Percentiles rank a stretch among this genome's conserved stretches.
Evolutionary conservation across 2,797 vertebrate species (phyloP).

Genomic region (Falco rusticolus): DNA sequence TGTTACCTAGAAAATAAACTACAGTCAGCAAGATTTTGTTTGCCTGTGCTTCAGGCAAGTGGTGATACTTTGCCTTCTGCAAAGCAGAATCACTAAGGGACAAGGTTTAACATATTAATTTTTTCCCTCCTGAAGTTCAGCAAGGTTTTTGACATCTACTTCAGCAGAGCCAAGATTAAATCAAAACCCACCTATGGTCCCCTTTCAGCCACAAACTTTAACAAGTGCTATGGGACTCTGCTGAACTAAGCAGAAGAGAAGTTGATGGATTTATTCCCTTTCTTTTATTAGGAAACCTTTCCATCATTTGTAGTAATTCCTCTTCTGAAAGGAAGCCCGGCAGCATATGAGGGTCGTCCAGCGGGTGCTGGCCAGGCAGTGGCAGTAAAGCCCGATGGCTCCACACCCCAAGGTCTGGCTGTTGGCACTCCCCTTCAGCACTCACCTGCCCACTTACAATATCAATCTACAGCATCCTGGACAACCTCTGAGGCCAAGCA

Average conservation of each 20-base stretch:
- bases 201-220: conserved; percentile 17
- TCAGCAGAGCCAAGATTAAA: background rate
- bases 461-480: background rate
- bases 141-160: background rate
- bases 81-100: background rate
- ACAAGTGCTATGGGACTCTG: background rate
- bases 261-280: background rate
- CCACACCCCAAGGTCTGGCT: background rate
- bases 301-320: background rate
- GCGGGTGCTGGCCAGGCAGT: background rate
- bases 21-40: background rate
- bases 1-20: background rate
- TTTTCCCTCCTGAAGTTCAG: background rate
- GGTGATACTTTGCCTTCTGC: background rate
- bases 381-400: rapidly evolving
- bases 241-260: conserved; percentile 6
- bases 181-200: background rate
- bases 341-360: background rate
- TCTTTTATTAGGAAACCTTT: background rate
- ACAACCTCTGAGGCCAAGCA: background rate
- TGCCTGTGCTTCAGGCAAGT: background rate
- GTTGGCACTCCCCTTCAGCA: rapidly evolving
- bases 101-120: background rate
- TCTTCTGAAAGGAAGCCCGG: background rate
- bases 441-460: background rate